Percentiles rank a stretch among this genome's conserved stretches.
Conservation (phyloP, 2,797 vertebrate genomes). For the Mormyrops boulengeri region DNA sequence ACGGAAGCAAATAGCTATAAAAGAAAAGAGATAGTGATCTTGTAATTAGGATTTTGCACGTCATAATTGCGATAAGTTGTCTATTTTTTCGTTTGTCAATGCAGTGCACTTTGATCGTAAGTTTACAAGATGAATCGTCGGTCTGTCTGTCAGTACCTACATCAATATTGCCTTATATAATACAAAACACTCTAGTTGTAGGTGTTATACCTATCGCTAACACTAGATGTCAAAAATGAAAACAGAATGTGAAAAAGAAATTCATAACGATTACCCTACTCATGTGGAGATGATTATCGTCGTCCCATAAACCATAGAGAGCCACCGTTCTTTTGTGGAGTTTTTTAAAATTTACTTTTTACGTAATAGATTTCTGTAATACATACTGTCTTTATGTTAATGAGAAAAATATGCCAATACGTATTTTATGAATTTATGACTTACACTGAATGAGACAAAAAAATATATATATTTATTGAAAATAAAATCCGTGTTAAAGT, state of each 20-base stretch:
- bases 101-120: background rate
- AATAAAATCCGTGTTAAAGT: background rate
- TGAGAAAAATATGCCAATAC: background rate
- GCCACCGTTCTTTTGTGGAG: background rate
- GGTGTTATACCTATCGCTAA: background rate
- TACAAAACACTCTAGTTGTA: background rate
- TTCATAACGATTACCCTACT: background rate
- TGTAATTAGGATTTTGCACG: background rate
- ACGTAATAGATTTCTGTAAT: background rate
- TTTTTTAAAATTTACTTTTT: background rate
- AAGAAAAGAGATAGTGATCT: background rate
- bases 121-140: background rate
- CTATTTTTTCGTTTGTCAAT: background rate
- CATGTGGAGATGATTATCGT: background rate
- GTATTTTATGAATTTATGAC: background rate
- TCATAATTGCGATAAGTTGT: background rate
- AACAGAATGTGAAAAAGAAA: background rate
- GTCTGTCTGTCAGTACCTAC: background rate
- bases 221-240: background rate
- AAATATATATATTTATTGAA: background rate
- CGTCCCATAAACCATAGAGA: background rate
- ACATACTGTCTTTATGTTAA: background rate
- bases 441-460: background rate
- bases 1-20: background rate
- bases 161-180: background rate